Evolutionary conservation across 2,888 invertebrate species (phyloP), one percentile per base, ranked within the genome.

Genomic region (Aphidius colemani): DNA sequence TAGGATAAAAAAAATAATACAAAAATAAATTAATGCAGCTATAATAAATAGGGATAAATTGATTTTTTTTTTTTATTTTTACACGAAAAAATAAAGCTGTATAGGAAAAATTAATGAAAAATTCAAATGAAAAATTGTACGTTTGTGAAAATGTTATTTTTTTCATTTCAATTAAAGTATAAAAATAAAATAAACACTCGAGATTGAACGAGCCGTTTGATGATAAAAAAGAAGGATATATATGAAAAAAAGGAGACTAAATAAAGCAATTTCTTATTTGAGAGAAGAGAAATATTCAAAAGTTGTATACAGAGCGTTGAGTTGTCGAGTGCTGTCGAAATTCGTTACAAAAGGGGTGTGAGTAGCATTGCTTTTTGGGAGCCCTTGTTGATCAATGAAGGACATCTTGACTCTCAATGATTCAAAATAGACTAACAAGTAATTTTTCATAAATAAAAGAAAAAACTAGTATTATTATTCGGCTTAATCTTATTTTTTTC

Each of bases 231-330:
- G 18, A 13, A 43, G 30, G 49, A 40, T 6, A 30, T 13, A 7
- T n/a, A 13, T 8, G 5, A n/a, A 53, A 53, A 53, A 45, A 13
- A 9, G 39, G n/a, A 51, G 43, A 30, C 30, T 30, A 13, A 53
- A 53, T 30, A 60, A 60, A 53, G 53, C 40, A 53, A 48, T 53
- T 49, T 61, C 13, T 49, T 58, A 48, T 48, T 46, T 39, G 40
- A 39, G 7, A 11, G 46, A 61, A 61, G 55, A 61, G 55, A 48
- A 61, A 61, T 61, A 55, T 55, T 53, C 55, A 53, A 61, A 58
- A 13, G 48, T 48, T 45, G 45, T 57, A 56, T 45, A 56, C 45
- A 13, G 56, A 45, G 44, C 13, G 55, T 48, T 18, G 13, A 18
- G 13, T 18, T 18, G 13, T 18, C 46, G 61, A 61, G 61, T 48